Conservation (phyloP, 2,888 invertebrate species). For the Nemapogon koenigi region DNA sequence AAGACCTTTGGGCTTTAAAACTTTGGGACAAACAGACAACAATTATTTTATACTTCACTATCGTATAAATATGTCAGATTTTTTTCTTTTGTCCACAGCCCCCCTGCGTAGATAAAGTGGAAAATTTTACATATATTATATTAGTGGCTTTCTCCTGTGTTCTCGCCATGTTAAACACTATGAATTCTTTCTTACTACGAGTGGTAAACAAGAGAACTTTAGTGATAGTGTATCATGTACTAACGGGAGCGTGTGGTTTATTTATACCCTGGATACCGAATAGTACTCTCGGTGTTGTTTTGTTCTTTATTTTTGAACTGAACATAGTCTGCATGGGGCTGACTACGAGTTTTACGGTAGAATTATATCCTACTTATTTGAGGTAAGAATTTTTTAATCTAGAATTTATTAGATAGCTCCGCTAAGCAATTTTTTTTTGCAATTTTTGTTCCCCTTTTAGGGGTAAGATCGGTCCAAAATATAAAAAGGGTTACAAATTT, state of each 20-base stretch:
- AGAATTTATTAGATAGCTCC: too few species aligned
- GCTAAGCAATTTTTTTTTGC: too few species aligned
- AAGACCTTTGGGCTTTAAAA: too few species aligned
- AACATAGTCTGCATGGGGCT: conserved; percentile 34
- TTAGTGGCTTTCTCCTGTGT: conserved; percentile 1
- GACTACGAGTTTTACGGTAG: conserved; percentile 35
- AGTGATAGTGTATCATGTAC: conserved; percentile 31
- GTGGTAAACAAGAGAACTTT: conserved; percentile 32
- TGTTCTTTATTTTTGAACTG: conserved; percentile 32
- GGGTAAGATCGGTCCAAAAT: too few species aligned
- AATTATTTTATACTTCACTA: too few species aligned
- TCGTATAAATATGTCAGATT: background rate
- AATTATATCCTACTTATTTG: conserved; percentile 37
- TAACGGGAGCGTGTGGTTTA: conserved; percentile 47
- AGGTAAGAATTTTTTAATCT: conserved; percentile 11
- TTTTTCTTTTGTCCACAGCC: background rate
- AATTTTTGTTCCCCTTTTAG: too few species aligned
- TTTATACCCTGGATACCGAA: conserved; percentile 55
- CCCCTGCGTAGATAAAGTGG: conserved; percentile 8
- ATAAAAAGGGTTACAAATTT: too few species aligned
- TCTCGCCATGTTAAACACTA: conserved; percentile 3
- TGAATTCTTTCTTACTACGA: conserved; percentile 9
- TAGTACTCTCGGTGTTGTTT: conserved; percentile 50
- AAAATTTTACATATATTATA: conserved; percentile 9
- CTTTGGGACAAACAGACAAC: too few species aligned